Base-by-base conservation (phyloP, 2,888 invertebrate genomes). In the Nomada goodeniana region DNA sequence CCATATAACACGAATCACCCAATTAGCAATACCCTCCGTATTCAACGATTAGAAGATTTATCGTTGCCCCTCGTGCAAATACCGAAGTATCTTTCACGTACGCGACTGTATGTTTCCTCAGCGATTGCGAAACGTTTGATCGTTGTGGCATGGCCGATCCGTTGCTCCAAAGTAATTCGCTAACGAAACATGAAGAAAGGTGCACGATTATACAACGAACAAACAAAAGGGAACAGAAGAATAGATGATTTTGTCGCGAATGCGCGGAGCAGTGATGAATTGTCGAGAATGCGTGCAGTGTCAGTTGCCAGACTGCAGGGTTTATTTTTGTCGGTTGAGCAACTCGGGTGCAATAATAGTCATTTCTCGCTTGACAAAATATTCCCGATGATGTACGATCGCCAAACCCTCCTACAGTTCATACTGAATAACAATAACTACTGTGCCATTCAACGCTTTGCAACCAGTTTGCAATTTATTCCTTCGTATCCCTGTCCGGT, bases 251-350 rank as follows among this genome's bases (percentile, higher is more conserved):
- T 20, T 23, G 13, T n/a, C 29, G 1, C 10, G n/a, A 47, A 2
- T 18, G 61, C 47, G 20, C 53, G 18, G 47, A 26, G 4, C n/a
- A 44, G 52, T 59, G 23, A 60, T 11, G 47, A 26, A 47, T n/a
- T 29, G 29, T 52, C 64, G 59, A 10, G 50, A n/a, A 29, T 1
- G 36, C 23, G 7, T 15, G 26, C 61, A 18, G 44, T 36, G 53
- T 29, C 59, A 61, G 50, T 63, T 63, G 73, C 76, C 73, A 61
- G 61, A 67, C 26, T n/a, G 44, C 18, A 26, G 29, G 15, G 50
- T 76, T 61, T 53, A 73, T 76, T 83, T 80, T 69, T 44, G 75
- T 76, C 72, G 71, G 55, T 80, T 80, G 52, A 57, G 80, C 67
- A 80, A 80, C 53, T 44, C 5, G 9, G 13, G 20, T 52, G 67